Evolutionary conservation across 23 tunicate genomes (phyloP).

Genomic region (Ciona savignyi): DNA sequence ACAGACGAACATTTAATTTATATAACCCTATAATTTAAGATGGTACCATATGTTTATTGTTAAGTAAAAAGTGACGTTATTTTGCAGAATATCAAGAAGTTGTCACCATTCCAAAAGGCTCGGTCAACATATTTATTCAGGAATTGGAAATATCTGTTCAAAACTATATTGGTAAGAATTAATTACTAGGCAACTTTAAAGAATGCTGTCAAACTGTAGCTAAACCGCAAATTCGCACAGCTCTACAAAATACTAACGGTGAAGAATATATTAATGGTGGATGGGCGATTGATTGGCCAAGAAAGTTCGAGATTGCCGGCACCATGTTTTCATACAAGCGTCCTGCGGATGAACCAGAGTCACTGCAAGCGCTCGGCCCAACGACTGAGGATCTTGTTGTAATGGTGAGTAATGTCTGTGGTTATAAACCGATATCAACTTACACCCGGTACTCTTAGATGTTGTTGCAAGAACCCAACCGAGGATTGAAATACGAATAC

Average conservation of each 20-base stretch:
- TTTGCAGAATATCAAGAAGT: constrained; percentile 77
- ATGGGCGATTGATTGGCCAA: constrained; percentile 90
- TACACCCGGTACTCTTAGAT: constrained; percentile 20
- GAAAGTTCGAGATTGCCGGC: constrained; percentile 72
- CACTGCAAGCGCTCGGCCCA: constrained; percentile 73
- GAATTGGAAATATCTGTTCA: constrained; percentile 63
- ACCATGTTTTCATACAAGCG: constrained; percentile 78
- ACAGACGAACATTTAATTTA: too few relatives aligned
- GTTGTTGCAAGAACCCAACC: constrained; percentile 77
- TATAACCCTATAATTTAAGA: too few relatives aligned
- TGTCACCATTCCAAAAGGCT: constrained; percentile 81
- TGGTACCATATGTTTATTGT: too few relatives aligned
- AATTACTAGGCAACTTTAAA: background rate
- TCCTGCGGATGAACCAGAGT: constrained; percentile 49
- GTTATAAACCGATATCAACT: background rate
- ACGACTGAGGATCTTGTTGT: constrained; percentile 55
- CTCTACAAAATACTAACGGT: constrained; percentile 37
- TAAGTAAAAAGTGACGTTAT: too few relatives aligned
- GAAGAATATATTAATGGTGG: constrained; percentile 65
- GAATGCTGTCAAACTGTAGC: background rate
- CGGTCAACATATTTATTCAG: constrained; percentile 74
- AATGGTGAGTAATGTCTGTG: constrained; percentile 51
- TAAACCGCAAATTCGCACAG: constrained; percentile 14
- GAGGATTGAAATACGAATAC: constrained; percentile 73
- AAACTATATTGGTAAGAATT: constrained; percentile 62